Conservation (phyloP, 2,797 vertebrate species). For the Muscicapa comitata region DNA sequence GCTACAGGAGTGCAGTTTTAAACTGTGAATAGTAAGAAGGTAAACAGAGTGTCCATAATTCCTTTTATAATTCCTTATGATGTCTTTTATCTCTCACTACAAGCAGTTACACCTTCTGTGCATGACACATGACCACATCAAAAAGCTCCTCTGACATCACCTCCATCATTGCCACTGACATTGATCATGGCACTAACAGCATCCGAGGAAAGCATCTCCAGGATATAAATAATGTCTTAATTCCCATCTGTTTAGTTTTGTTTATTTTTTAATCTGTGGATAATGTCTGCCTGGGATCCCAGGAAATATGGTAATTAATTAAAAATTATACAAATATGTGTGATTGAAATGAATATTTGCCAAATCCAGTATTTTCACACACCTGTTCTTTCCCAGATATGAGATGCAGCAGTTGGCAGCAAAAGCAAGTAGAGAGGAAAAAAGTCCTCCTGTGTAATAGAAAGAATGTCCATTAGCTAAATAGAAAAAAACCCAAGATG, state of each 20-base stretch:
- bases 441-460: background rate
- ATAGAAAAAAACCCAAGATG: background rate
- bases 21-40: background rate
- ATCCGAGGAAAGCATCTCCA: background rate
- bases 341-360: background rate
- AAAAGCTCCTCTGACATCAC: background rate
- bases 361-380: background rate
- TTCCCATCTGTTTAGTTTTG: background rate
- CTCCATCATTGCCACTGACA: background rate
- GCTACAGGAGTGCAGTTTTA: background rate
- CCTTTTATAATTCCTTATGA: background rate
- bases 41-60: background rate
- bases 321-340: background rate
- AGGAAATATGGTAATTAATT: background rate
- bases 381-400: slow-evolving; percentile 2
- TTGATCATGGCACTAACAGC: background rate
- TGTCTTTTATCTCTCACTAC: background rate
- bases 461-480: slow-evolving; percentile 1
- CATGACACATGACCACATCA: background rate
- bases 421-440: background rate
- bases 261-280: background rate
- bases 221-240: background rate
- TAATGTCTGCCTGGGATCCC: background rate
- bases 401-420: background rate
- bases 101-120: background rate